Conservation (phyloP, 1,140 invertebrate species). For the Drosophila paulistorum region DNA sequence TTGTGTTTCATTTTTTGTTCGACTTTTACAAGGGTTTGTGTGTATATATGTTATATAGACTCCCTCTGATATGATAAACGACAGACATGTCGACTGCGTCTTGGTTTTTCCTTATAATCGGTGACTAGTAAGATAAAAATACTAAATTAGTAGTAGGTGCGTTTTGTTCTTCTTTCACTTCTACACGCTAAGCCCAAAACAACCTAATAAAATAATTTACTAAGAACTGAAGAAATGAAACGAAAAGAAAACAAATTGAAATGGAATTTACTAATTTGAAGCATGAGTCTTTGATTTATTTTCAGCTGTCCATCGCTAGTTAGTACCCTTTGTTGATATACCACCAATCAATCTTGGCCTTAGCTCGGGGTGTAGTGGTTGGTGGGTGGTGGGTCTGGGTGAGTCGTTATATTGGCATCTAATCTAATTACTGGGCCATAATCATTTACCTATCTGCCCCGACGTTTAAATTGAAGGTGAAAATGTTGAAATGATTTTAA, state of each 20-base stretch:
- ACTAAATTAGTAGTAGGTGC: conserved; percentile 13
- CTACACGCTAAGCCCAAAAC: conserved; percentile 18
- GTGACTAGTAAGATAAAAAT: conserved; percentile 29
- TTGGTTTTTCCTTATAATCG: conserved; percentile 1
- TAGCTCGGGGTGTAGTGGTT: not conserved
- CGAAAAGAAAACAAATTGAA: conserved; percentile 16
- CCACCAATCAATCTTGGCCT: not conserved
- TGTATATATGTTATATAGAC: not conserved
- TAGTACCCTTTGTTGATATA: no score
- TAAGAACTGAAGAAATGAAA: conserved; percentile 16
- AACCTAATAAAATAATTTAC: conserved; percentile 26
- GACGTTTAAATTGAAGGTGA: not conserved
- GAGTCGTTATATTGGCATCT: conserved; percentile 3
- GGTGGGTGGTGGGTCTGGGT: no score
- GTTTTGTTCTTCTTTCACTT: no score
- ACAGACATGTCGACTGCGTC: not conserved
- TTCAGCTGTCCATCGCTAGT: conserved; percentile 26
- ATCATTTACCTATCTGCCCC: conserved; percentile 5
- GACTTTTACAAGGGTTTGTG: not conserved
- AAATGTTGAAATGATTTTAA: conserved; percentile 1
- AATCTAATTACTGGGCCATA: conserved; percentile 1
- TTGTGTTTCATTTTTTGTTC: not conserved
- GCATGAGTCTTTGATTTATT: conserved; percentile 57
- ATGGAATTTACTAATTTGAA: not conserved
- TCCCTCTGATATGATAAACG: conserved; percentile 2